phyloP scores from a whole-genome alignment of 2,888 invertebrate genomes.

The Horisme vitalbata region DNA sequence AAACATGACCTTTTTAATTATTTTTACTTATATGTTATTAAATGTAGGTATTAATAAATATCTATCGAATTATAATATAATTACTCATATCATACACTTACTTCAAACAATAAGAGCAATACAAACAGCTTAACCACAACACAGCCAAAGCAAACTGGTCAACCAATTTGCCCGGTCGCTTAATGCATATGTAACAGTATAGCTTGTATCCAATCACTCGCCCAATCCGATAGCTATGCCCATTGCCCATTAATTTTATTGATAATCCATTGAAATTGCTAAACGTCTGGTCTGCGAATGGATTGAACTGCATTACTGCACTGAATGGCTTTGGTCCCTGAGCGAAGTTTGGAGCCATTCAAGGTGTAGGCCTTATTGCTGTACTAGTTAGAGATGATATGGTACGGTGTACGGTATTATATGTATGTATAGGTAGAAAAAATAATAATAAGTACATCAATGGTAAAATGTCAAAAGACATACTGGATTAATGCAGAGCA shows the following conservation, averaged over 20 bases:
- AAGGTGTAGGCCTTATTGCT: no score
- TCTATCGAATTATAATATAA: no score
- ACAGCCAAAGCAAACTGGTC: conserved; percentile 19
- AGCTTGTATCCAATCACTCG: conserved; percentile 25
- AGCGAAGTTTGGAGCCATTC: not conserved
- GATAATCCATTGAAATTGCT: conserved; percentile 30
- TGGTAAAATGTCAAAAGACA: no score
- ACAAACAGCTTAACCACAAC: conserved; percentile 16
- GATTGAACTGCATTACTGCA: conserved; percentile 14
- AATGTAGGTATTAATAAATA: no score
- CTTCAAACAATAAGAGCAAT: not conserved
- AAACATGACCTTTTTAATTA: no score
- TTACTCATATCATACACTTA: no score
- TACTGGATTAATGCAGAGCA: no score
- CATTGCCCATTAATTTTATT: conserved; percentile 31
- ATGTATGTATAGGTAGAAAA: no score
- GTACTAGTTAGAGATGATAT: no score
- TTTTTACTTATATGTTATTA: no score
- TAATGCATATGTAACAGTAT: conserved; percentile 27
- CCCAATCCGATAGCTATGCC: conserved; percentile 19
- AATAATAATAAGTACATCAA: no score
- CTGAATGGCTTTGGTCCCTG: conserved; percentile 10
- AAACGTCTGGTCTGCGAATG: conserved; percentile 19
- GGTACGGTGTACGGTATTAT: no score
- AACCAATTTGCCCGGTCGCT: conserved; percentile 23